phyloP scores from a whole-genome alignment of 2,888 invertebrate species.

The Pandemis cinnamomeana region DNA sequence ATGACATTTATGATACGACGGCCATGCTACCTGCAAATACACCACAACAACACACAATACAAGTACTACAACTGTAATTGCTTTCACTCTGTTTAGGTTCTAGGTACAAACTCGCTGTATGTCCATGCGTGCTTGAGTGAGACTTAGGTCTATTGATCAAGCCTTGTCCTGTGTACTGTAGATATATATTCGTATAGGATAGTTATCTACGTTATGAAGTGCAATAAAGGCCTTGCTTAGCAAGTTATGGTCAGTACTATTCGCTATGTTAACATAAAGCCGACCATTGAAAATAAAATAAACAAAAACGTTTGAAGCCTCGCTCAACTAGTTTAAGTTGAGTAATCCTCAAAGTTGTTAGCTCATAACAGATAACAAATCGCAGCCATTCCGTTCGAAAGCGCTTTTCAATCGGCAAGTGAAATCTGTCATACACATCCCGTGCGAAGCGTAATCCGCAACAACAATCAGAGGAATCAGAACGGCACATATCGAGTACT shows the following conservation, averaged over 20 bases:
- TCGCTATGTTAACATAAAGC: no score
- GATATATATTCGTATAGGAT: no score
- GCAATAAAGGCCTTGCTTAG: no score
- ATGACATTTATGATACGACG: no score
- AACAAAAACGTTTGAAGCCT: no score
- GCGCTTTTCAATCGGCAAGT: conserved; percentile 10
- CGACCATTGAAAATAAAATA: no score
- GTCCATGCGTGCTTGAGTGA: not conserved
- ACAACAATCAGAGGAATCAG: conserved; percentile 37
- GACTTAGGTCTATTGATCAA: conserved; percentile 2
- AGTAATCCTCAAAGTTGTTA: not conserved
- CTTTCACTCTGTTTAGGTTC: not conserved
- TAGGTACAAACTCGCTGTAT: not conserved
- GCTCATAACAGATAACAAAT: conserved; percentile 12
- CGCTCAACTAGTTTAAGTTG: no score
- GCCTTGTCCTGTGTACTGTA: not conserved
- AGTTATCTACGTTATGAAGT: no score
- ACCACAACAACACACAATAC: no score
- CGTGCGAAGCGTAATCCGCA: conserved; percentile 30
- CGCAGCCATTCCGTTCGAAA: not conserved
- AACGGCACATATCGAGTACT: conserved; percentile 24
- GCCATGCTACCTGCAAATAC: no score
- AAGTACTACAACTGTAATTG: not conserved
- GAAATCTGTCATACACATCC: conserved; percentile 38
- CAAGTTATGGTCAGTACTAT: no score